Evolutionary conservation across 2,113 vertebrate genomes (phyloP).

Genomic region (Lophochroa leadbeateri): DNA sequence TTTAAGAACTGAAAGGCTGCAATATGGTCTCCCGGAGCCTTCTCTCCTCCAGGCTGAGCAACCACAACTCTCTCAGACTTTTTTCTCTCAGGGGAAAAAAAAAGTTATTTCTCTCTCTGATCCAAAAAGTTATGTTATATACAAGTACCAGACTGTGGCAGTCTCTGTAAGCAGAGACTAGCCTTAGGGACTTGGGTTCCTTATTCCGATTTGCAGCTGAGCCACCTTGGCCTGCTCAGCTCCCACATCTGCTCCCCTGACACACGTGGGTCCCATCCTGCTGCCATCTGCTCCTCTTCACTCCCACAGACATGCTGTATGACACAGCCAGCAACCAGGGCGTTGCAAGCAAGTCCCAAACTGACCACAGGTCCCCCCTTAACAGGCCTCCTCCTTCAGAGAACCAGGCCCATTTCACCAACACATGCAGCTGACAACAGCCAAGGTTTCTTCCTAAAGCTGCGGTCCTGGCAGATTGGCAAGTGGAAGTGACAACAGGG

Average conservation of each 20-base stretch:
- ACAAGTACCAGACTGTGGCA: background rate
- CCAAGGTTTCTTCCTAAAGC: background rate
- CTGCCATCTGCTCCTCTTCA: background rate
- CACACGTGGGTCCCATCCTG: background rate
- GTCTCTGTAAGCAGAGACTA: background rate
- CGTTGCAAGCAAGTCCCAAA: accelerated
- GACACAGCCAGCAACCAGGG: background rate
- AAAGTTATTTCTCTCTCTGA: background rate
- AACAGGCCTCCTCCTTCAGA: background rate
- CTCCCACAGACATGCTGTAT: background rate
- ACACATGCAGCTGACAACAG: background rate
- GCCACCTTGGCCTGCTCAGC: background rate
- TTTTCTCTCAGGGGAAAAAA: background rate
- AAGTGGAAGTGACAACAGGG: background rate
- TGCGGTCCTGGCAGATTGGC: background rate
- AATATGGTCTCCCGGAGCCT: background rate
- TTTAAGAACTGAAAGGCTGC: background rate
- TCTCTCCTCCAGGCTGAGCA: background rate
- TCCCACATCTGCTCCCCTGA: background rate
- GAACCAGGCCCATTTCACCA: background rate
- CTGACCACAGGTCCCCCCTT: background rate
- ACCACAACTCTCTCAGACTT: background rate
- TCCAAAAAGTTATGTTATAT: background rate
- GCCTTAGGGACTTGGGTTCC: background rate
- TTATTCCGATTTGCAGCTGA: background rate